phyloP scores from a whole-genome alignment of 2,797 vertebrate species.

The Serranus cabrilla region DNA sequence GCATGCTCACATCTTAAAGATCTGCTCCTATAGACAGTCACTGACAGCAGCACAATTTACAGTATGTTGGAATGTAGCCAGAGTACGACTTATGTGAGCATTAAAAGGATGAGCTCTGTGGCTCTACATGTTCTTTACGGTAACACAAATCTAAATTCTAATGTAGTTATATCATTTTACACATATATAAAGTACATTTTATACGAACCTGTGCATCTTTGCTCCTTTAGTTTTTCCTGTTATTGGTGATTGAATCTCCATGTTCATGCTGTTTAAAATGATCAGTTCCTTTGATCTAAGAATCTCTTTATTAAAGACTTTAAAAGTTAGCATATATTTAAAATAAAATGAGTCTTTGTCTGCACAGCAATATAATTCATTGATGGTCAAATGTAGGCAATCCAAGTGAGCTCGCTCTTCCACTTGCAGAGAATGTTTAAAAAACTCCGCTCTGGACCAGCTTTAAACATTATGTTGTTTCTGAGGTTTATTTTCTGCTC shows the following conservation, averaged over 20 bases:
- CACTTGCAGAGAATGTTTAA: not conserved
- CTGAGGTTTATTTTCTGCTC: not conserved
- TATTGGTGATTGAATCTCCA: too few species aligned
- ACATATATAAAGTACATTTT: too few species aligned
- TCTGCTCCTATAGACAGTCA: conserved; percentile 48
- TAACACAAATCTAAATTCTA: not conserved
- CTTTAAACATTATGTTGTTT: not conserved
- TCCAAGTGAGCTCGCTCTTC: not conserved
- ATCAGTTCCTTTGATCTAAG: not conserved
- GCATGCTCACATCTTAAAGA: conserved; percentile 56
- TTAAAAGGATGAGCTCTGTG: conserved; percentile 33
- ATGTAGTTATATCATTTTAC: not conserved
- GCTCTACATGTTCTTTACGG: not conserved
- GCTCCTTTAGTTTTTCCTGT: too few species aligned
- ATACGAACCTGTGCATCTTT: not conserved
- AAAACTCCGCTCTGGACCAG: not conserved
- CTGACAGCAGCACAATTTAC: conserved; percentile 70
- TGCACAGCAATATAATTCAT: not conserved
- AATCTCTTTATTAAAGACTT: not conserved
- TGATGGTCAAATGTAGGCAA: not conserved
- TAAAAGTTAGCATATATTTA: not conserved
- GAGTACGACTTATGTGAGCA: conserved; percentile 15
- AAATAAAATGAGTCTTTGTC: not conserved
- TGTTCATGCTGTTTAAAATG: not conserved
- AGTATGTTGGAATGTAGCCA: conserved; percentile 49